Base-by-base conservation (phyloP, 1,140 invertebrate genomes). In the Samia ricini region DNA sequence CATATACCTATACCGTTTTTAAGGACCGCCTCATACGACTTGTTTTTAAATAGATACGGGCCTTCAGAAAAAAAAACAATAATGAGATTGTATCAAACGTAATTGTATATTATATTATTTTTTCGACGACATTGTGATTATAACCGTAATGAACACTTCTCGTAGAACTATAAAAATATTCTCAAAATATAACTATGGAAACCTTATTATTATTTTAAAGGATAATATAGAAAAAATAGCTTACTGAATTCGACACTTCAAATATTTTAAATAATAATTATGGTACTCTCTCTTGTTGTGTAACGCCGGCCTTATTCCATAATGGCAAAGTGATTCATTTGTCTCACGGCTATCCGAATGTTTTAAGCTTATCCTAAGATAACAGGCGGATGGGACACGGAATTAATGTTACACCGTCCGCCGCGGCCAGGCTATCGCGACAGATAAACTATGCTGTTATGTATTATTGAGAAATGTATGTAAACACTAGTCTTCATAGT, bases 321-420 rank as follows among this genome's bases (percentile, higher is more conserved):
- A 81, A 82, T 79, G 72, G 77, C 76, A 64, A 76, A 76, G 79
- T 84, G 81, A 84, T 82, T 82, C 79, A 82, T 84, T 77, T 75
- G 79, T 82, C 79, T 81, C 74, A 69, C 69, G 66, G 67, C 71
- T 82, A 82, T 82, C 79, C 71, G 68, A 80, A 73, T 82, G 78
- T 82, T 84, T 84, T 79, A 75, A 81, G 81, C 80, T 82, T 82
- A 81, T 80, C 79, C 72, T 24, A 42, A 61, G 79, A 81, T 81
- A 79, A 73, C 69, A 48, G 56, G 55, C 64, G 68, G 67, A 70
- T 68, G 66, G 59, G 63, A 60, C 68, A 69, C 64, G 64, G 69
- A 75, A 85, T 85, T 76, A 81, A 81, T 83, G 79, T 72, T 56
- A 69, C 72, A 62, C 66, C 64, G 77, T 72, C 68, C 69, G 62